Base-by-base conservation (phyloP, 2,888 invertebrate genomes). In the Megastigmus dorsalis region DNA sequence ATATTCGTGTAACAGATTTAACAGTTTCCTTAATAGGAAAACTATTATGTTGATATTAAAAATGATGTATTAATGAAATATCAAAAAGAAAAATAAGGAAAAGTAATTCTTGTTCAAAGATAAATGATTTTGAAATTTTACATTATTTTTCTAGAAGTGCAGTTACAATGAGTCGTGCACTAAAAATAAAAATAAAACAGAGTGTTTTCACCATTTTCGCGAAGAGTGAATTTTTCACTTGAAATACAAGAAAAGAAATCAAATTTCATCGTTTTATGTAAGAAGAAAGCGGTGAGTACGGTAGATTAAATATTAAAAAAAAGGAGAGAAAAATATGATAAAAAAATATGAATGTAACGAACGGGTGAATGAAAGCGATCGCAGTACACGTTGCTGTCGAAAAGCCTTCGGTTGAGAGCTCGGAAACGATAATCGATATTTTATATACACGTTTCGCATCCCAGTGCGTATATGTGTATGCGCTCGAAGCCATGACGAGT, bases 391-490 rank as follows among this genome's bases (percentile, higher is more conserved):
- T 38, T 60, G 38, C 50, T 72, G 48, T 52, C 38, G 67, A 55
- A 52, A 71, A 52, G 69, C 54, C 54, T 67, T 77, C 48, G 54
- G 52, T 71, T 13, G 66, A 60, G 54, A 63, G 59, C 54, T 67
- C 60, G 23, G 54, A 72, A 65, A 69, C 65, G 70, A 67, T 74
- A 74, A 77, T 74, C 74, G 68, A 77, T 77, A 77, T 74, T 74
- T 71, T 77, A 67, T 72, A 71, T 67, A 74, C 54, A 74, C 54
- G 70, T 57, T 45, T 54, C 43, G 63, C 60, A 67, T 63, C 15
- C n/a, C 43, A 18, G 2, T 65, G 59, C 30, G 26, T 41, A 54
- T 70, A 9, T 43, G 57, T 63, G 41, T 26, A 38, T 5, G 57
- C 52, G 26, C 71, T 55, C 48, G 54, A 38, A 71, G 52, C 48